phyloP scores from a whole-genome alignment of 2,113 vertebrate genomes.

The Lepidothrix coronata region DNA sequence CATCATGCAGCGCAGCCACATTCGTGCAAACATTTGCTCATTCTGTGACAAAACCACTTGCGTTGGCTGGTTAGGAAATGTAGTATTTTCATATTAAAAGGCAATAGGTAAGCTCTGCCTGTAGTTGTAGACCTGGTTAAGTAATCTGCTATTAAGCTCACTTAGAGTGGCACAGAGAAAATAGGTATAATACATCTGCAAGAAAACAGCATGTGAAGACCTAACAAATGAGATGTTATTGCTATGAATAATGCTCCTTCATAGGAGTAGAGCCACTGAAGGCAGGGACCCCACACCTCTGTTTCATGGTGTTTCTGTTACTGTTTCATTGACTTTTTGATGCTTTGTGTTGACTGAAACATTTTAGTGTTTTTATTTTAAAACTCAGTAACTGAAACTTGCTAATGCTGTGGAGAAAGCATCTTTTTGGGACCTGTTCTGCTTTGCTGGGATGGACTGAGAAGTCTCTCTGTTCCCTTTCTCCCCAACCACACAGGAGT shows the following conservation, averaged over 20 bases:
- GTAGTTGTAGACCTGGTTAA: background rate
- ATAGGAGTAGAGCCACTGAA: background rate
- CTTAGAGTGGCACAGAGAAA: background rate
- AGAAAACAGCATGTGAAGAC: background rate
- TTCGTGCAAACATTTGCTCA: background rate
- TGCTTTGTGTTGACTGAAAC: background rate
- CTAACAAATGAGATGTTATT: background rate
- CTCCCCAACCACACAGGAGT: fast-evolving
- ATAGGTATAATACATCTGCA: background rate
- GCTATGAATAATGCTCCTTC: background rate
- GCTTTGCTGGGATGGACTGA: background rate
- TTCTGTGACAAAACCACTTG: background rate
- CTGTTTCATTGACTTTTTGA: background rate
- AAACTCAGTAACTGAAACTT: background rate
- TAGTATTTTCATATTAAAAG: background rate
- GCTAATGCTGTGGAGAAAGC: background rate
- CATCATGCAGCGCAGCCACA: background rate
- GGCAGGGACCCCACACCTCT: background rate
- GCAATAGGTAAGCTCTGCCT: background rate
- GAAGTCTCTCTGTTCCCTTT: background rate
- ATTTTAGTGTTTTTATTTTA: background rate
- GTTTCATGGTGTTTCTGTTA: background rate
- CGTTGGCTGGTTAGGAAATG: background rate
- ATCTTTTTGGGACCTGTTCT: background rate
- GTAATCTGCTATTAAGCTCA: slow-evolving; percentile 12